Evolutionary conservation across 2,888 invertebrate species (phyloP), one percentile per base, ranked within the genome.

Genomic region (Drosophila engyochracea): DNA sequence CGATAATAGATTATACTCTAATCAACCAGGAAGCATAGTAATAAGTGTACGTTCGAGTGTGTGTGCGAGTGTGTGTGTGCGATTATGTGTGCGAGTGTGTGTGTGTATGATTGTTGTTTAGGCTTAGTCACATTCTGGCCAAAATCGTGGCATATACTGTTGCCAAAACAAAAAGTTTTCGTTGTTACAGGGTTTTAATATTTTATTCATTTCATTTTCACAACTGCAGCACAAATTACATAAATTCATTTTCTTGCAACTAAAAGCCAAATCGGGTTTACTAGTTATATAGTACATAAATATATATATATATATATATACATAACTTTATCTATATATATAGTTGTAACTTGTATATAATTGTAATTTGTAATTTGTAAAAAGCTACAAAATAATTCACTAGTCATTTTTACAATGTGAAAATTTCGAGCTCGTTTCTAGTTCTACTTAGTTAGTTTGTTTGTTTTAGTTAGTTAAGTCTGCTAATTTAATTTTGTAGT

Each of bases 381-480:
- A 76, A 76, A 74, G 73, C 76, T 74, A 85, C 89, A 88, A 85
- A 81, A 76, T 81, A 85, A 87, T 87, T 89, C 83, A 85, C 92
- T 92, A 92, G 92, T 92, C 92, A 91, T 90, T 91, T 88, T 91
- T 87, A 91, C 83, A 85, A 88, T 82, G 90, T 90, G 87, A 89
- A 92, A 91, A 91, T 90, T 92, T 89, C 91, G 86, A 91, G 85
- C 86, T 84, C 82, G 75, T 78, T 81, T 81, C 89, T 86, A 89
- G 85, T 89, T 87, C 54, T 72, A 70, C 22, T 73, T 76, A 79
- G 66, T 28, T 76, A 67, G 57, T 64, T 63, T 66, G 59, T 35
- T 39, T 10, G 28, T 0, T 10, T 71, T 81, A 80, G 70, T 31
- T 76, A 76, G 72, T 72, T 81, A 79, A 77, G 55, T 39, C 12